phyloP scores from a whole-genome alignment of 2,113 vertebrate genomes.

The Megaleporinus macrocephalus region DNA sequence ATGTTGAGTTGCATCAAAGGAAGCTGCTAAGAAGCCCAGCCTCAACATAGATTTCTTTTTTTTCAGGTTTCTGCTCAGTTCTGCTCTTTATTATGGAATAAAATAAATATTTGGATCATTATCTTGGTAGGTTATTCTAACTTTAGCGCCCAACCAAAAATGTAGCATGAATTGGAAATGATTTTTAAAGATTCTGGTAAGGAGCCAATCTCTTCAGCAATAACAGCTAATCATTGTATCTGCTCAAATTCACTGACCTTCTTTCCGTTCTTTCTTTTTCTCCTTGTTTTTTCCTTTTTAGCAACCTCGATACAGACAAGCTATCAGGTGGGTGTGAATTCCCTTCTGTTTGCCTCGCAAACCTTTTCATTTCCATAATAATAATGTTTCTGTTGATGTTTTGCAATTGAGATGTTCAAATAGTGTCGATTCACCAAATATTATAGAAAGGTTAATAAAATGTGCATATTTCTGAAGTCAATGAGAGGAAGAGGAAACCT shows the following conservation, averaged over 20 bases:
- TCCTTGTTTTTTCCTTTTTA: slow-evolving; percentile 66
- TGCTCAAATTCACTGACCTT: slow-evolving; percentile 53
- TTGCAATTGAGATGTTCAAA: background rate
- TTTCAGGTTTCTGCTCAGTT: too few relatives aligned
- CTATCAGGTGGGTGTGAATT: slow-evolving; percentile 86
- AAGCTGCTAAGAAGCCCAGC: background rate
- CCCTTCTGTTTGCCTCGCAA: background rate
- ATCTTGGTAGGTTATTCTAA: background rate
- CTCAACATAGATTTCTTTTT: background rate
- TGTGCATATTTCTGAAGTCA: background rate
- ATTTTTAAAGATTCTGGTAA: background rate
- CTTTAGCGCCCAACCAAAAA: too few relatives aligned
- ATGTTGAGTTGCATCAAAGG: background rate
- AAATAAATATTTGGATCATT: slow-evolving; percentile 10
- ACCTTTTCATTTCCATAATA: background rate
- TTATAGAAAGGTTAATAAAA: background rate
- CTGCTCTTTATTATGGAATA: background rate
- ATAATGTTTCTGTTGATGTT: background rate
- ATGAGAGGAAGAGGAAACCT: background rate
- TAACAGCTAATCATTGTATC: slow-evolving; percentile 35
- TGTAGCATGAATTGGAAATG: background rate
- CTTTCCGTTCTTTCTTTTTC: slow-evolving; percentile 48
- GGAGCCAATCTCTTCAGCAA: slow-evolving; percentile 6
- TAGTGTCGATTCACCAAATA: background rate
- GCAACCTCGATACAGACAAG: slow-evolving; percentile 94